Evolutionary conservation across 1,140 invertebrate species (phyloP), one percentile per base, ranked within the genome.

Genomic region (Drosophila melanica): DNA sequence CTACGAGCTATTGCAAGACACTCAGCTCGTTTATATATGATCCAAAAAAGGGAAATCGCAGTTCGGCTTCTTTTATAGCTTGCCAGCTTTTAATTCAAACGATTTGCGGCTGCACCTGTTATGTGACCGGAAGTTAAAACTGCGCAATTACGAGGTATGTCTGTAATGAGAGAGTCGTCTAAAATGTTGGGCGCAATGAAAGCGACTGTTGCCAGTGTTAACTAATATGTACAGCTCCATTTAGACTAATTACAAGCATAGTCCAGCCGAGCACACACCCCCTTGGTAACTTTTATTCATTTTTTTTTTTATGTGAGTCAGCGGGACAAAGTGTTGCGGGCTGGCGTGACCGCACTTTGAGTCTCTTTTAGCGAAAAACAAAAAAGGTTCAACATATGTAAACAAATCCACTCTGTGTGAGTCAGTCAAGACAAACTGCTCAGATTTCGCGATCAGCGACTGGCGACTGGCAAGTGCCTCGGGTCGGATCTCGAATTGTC

Each of bases 361-460:
- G 33, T 35, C 33, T 35, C 2, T 35, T 35, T 35, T 35, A 7
- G 8, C 8, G 8, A 8, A 1, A 35, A 35, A 35, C 10, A 3
- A 16, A 55, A 59, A 69, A 55, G 69, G 63, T 55, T 65, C 51
- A 72, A 42, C 27, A 37, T 8, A 41, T 51, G 65, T 63, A 80
- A 75, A 42, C 66, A 59, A 79, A 75, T 71, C 66, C 54, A 55
- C 51, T 35, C 8, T 42, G 48, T 51, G 50, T 80, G 78, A 80
- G 62, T 80, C 77, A 81, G 67, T 54, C 30, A 33, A 35, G 75
- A 47, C 71, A 50, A 77, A 58, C 66, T 42, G 75, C 67, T 81
- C 71, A 60, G 62, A 77, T 81, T 81, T 77, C 65, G 64, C 70
- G 50, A 35, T 14, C 44, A 18, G 18, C 37, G 14, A 44, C 14